A percentile compares a stretch with the other conserved stretches of the same genome.
These are phyloP conservation scores for Glaucopsyche alexis DNA, from an alignment of 2,888 invertebrate genomes.

Conservation along the genomic window DNA sequence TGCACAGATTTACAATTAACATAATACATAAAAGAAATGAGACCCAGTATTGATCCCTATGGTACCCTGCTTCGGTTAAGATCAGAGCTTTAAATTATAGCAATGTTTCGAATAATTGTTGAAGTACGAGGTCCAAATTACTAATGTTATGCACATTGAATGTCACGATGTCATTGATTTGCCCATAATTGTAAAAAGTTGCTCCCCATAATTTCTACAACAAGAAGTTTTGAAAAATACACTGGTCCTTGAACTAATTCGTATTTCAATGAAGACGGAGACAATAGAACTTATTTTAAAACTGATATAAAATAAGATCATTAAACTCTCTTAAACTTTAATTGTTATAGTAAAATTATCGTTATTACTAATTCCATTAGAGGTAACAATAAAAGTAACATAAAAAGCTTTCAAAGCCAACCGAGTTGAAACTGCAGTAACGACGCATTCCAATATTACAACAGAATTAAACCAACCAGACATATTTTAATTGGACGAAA, in stretches of 20 bases:
- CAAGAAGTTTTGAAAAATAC: background rate
- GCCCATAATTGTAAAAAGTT: background rate
- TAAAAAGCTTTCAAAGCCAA: conserved; percentile 1
- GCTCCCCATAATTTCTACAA: background rate
- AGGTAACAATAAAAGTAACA: conserved; percentile 2
- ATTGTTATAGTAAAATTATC: background rate
- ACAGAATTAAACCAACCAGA: conserved; percentile 24
- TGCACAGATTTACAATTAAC: background rate
- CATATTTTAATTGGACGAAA: conserved; percentile 25
- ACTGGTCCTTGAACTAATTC: background rate
- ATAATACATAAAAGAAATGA: background rate
- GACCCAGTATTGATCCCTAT: background rate
- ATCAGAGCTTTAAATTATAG: background rate
- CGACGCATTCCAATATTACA: conserved; percentile 5
- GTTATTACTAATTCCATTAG: background rate
- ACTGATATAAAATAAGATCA: no score
- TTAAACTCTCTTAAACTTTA: background rate
- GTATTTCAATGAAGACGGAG: background rate
- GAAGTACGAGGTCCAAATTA: no score
- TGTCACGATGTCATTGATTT: background rate
- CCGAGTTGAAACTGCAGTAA: conserved; percentile 19
- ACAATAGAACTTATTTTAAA: background rate
- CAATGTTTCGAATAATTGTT: background rate
- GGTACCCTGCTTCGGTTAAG: background rate
- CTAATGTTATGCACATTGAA: background rate